A percentile compares a stretch with the other conserved stretches of the same genome.
phyloP scores from a whole-genome alignment of 2,888 invertebrate species.

The Hoplodrina blanda region DNA sequence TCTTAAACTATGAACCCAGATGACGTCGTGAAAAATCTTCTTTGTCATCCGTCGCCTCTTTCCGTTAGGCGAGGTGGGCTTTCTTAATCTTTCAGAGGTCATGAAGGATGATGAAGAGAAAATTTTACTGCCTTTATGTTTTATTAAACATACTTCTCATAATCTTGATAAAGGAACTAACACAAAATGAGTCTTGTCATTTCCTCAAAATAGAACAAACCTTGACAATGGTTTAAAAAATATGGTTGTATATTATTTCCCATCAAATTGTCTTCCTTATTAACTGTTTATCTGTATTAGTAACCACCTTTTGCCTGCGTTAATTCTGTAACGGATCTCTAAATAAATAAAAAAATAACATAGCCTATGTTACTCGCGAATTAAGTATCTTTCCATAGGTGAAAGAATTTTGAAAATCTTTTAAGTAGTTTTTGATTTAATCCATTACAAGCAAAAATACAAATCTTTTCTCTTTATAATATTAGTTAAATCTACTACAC shows the following conservation, averaged over 20 bases:
- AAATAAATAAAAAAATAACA: no score
- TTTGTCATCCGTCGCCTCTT: no score
- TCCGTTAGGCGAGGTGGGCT: no score
- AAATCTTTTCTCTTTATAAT: no score
- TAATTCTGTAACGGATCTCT: no score
- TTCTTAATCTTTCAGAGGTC: background rate
- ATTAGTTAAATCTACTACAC: background rate
- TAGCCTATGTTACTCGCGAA: no score
- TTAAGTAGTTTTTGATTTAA: no score
- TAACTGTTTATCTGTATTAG: background rate
- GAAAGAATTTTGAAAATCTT: no score
- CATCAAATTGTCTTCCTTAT: slow-evolving; percentile 6
- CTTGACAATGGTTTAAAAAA: slow-evolving; percentile 32
- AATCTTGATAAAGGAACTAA: slow-evolving; percentile 28
- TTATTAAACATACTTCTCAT: slow-evolving; percentile 6
- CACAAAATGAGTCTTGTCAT: slow-evolving; percentile 11
- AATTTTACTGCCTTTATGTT: background rate
- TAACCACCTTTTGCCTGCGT: no score
- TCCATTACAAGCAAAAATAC: no score
- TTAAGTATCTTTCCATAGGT: no score
- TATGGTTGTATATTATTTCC: slow-evolving; percentile 12
- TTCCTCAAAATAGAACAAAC: slow-evolving; percentile 25
- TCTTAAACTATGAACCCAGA: no score
- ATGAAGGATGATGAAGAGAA: background rate
- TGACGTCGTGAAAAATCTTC: background rate